These are phyloP conservation scores for Bradypodion pumilum DNA, from an alignment of 2,797 vertebrate species.

Conservation along the genomic window DNA sequence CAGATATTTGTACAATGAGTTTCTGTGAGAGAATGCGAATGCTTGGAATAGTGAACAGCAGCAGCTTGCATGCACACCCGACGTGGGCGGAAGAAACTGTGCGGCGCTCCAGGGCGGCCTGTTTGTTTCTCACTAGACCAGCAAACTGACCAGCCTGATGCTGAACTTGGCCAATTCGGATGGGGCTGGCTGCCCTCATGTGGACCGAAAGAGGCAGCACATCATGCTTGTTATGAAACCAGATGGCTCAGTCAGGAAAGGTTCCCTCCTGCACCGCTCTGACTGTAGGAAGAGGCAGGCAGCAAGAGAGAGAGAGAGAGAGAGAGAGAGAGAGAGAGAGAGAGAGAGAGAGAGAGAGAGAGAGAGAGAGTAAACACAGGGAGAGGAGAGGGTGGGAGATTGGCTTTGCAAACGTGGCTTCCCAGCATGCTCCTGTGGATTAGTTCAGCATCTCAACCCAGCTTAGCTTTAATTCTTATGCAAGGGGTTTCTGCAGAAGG, in stretches of 20 bases:
- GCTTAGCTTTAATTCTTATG: conserved; percentile 70
- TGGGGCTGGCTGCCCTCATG: conserved; percentile 34
- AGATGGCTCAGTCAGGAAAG: conserved; percentile 47
- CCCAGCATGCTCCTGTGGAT: conserved; percentile 64
- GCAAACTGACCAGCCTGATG: not conserved
- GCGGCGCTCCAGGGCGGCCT: accelerated
- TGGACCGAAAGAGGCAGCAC: accelerated
- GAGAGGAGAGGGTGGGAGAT: conserved; percentile 39
- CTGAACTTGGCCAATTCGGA: not conserved
- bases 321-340: not conserved
- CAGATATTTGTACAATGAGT: not conserved
- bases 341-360: conserved; percentile 40
- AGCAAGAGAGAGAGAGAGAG: conserved; percentile 38
- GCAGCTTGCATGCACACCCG: not conserved
- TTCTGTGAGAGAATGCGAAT: not conserved
- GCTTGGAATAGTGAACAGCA: not conserved
- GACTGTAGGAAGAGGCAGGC: conserved; percentile 57
- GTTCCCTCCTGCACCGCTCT: conserved; percentile 6
- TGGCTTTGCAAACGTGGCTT: conserved; percentile 59
- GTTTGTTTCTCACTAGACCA: conserved; percentile 9
- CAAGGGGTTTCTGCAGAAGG: conserved; percentile 65
- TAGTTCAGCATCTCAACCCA: conserved; percentile 63
- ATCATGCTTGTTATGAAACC: conserved; percentile 56
- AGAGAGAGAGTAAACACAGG: not conserved
- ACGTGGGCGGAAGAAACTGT: conserved; percentile 8